Conservation (phyloP, 2,113 vertebrate genomes). For the Petaurus breviceps region DNA sequence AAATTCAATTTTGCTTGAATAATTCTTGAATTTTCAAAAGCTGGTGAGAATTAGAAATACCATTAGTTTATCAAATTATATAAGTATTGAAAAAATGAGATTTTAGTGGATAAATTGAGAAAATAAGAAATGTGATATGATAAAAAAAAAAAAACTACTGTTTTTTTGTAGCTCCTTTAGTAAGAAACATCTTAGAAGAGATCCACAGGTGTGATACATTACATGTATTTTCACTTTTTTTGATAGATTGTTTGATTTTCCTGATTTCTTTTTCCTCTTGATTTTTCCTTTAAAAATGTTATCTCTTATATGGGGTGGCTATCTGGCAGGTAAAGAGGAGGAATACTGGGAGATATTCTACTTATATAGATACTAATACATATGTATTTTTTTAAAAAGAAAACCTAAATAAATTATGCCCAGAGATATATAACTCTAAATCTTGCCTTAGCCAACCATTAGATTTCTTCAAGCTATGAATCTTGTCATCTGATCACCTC, state of each 20-base stretch:
- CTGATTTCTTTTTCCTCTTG: neutral
- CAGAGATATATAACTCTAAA: neutral
- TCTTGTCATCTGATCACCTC: neutral
- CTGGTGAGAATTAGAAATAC: neutral
- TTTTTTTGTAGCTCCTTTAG: neutral
- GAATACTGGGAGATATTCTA: too few species aligned
- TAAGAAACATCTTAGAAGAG: neutral
- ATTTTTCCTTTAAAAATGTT: neutral
- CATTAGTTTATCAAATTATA: neutral
- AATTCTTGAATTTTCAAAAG: neutral
- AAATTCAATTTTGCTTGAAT: constrained; percentile 1
- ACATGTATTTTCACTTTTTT: neutral
- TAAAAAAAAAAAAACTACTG: neutral
- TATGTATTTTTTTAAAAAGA: neutral
- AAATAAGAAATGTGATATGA: constrained; percentile 12
- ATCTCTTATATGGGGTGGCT: neutral
- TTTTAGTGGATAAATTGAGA: neutral
- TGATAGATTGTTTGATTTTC: neutral
- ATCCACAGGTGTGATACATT: neutral
- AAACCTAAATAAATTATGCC: neutral
- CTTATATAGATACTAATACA: too few species aligned
- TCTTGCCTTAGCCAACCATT: neutral
- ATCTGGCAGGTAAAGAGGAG: neutral
- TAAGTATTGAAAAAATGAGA: neutral
- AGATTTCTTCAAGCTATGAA: neutral